These are phyloP conservation scores for Thunnus thynnus DNA, from an alignment of 2,113 vertebrate species.

Conservation along the genomic window DNA sequence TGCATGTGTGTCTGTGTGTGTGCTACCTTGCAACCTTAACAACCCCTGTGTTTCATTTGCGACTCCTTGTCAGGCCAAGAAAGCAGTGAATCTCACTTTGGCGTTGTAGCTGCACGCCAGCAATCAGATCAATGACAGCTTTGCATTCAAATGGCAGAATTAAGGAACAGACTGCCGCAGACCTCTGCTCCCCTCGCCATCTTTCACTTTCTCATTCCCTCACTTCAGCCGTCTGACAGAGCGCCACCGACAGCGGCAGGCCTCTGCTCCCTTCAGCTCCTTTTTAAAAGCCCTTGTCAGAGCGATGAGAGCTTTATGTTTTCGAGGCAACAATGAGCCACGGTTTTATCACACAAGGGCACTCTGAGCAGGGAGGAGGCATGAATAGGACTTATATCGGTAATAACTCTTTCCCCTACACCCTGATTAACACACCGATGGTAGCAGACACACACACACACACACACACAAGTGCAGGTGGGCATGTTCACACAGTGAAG, in stretches of 20 bases:
- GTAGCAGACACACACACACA: neutral
- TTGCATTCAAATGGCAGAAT: conserved; percentile 70
- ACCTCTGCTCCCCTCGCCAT: conserved; percentile 37
- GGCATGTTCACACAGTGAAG: neutral
- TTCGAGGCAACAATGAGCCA: conserved; percentile 46
- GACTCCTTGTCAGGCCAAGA: neutral
- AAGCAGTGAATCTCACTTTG: conserved; percentile 49
- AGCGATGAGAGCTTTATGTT: conserved; percentile 63
- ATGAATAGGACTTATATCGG: conserved; percentile 40
- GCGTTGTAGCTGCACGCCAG: conserved; percentile 17
- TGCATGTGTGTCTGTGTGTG: neutral
- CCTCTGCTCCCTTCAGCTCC: conserved; percentile 23
- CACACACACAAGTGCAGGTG: neutral
- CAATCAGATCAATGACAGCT: conserved; percentile 68
- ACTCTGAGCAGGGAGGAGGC: conserved; percentile 18
- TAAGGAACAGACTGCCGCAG: conserved; percentile 41
- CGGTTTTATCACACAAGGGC: conserved; percentile 54
- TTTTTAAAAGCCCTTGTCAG: conserved; percentile 61
- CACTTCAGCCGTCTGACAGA: conserved; percentile 37
- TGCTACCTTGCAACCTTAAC: conserved; percentile 11
- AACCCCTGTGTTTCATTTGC: neutral
- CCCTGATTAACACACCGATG: conserved; percentile 40
- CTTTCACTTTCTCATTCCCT: conserved; percentile 63
- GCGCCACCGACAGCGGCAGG: conserved; percentile 46
- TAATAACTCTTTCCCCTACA: conserved; percentile 36